Base-by-base conservation (phyloP, 2,113 vertebrate species). In the Scomber scombrus region DNA sequence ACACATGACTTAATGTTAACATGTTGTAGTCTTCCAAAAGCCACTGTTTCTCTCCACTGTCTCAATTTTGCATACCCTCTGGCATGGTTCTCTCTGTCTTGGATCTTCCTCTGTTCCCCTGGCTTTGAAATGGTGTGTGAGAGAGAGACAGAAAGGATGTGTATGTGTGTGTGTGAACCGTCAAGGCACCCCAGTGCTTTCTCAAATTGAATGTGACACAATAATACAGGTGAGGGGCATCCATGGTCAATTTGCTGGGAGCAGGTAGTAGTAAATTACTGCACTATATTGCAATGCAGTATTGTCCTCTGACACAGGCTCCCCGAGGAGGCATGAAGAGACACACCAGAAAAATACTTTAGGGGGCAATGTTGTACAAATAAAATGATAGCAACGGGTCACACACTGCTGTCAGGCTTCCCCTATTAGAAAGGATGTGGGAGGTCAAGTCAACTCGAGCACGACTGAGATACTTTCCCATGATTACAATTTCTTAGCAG, bases 331-430 rank as follows among this genome's bases (percentile, higher is more conserved):
- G 58, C 57, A 49, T 10, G 14, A 0, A 34, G 79, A 78, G 65
- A 66, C 52, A 19, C 65, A 67, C 86, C 70, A 71, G 18, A 49
- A 84, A 71, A 43, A 69, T 78, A 88, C 92, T 85, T 86, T 78
- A 93, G 94, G 91, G 92, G 93, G 94, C 92, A 94, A 86, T 90
- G 85, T 95, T 95, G 92, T 74, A 91, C 88, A 90, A 92, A 81
- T 84, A 66, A 89, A 83, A 63, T 13, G 34, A 23, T 86, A 83
- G 19, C 29, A 52, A 75, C 49, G 3, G 43, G 45, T 62, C 57
- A 50, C 66, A 19, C 50, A 31, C 19, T 56, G 66, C 78, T 66
- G 21, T 73, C 80, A 68, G 68, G 15, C 16, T 46, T 47, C 76
- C 34, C n/a, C 50, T 26, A 13, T 85, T 62, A 75, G 50, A 80